Evolutionary conservation across 2,888 invertebrate species (phyloP), one percentile per base, ranked within the genome.

Genomic region (Carterocephalus palaemon): DNA sequence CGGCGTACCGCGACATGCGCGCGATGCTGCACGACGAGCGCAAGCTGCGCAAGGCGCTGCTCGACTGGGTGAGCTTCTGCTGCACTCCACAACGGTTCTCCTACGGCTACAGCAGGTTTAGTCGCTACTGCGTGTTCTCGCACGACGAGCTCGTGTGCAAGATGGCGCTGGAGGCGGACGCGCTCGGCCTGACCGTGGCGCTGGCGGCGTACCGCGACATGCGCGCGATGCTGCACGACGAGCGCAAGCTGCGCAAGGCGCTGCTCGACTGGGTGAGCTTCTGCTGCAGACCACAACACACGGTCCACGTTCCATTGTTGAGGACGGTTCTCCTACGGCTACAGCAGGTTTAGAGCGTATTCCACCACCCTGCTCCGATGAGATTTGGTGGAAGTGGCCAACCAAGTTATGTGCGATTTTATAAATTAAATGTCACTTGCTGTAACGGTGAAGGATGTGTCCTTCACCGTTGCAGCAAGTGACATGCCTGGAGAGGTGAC

Each of bases 111-210:
- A 95, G 97, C 0, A 92, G 91, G 57, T 87, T 98, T 49, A 92
- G 96, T 19, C 92, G 99, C 24, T 96, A 95, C 75, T 98, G 98
- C 79, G 99, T 99, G 16, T 99, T 99, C 83, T 97, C 99, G 0
- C 99, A 99, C 78, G 99, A 99, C 78, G 99, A 99, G 80, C 89
- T 99, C 8, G 94, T 99, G 1, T 97, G 98, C 81, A 97, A 96
- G 83, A 98, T 99, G 96, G 96, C 97, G 13, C 81, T 94, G 22
- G 92, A 95, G 64, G 93, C 96, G 1, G 95, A 97, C 43, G 88
- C 91, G 46, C 84, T 98, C 19, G 94, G 95, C 57, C 91, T 96
- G 26, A 92, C 93, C n/a, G 92, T 98, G 51, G 97, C 97, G 8
- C 91, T 95, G 3, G 95, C 95, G 3, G 95, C 97, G 7, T 95